Evolutionary conservation across 2,113 vertebrate species (phyloP), one percentile per base, ranked within the genome.

Genomic region (Grammomys surdaster): DNA sequence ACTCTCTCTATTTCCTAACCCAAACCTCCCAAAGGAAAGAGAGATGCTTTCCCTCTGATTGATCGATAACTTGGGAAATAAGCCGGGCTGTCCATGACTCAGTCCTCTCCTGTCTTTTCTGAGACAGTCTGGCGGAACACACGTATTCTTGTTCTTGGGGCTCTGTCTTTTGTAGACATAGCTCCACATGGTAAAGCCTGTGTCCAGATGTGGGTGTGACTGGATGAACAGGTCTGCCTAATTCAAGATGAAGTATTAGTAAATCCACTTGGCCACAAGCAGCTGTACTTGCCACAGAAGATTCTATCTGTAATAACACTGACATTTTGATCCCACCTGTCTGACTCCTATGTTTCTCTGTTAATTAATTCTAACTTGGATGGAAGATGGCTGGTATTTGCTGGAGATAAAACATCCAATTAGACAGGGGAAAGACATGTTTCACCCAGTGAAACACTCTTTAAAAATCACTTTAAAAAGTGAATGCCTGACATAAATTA

Each of bases 311-410:
- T 33, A 80, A n/a, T 6, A 46, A 76, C 87, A 31, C n/a, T 70
- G 70, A 75, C 60, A 67, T 76, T 76, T 88, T 81, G 51, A 88
- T 90, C 70, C 7, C 70, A 24, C 75, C 63, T 90, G 54, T 80
- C 77, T 92, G 56, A 84, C 26, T 78, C 76, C 58, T 5, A 2
- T 80, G 11, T 40, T 89, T 92, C 75, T 95, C 46, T 88, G 69
- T 88, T 82, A 90, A 92, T 93, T 67, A 90, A 96, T 95, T 93
- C 56, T 58, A 75, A 56, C 69, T 58, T 56, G 26, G 24, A 40
- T 90, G 51, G 78, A 92, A 78, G 48, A 24, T 33, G 28, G 16
- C 33, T 92, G 31, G 78, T 48, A 16, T n/a, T 76, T 76, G 12
- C 51, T 67, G 70, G 40, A 75, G 88, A 92, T 56, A 80, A 90